These are phyloP conservation scores for Hermatobates lingyangjiaoensis DNA, from an alignment of 1,140 invertebrate species.

Conservation along the genomic window DNA sequence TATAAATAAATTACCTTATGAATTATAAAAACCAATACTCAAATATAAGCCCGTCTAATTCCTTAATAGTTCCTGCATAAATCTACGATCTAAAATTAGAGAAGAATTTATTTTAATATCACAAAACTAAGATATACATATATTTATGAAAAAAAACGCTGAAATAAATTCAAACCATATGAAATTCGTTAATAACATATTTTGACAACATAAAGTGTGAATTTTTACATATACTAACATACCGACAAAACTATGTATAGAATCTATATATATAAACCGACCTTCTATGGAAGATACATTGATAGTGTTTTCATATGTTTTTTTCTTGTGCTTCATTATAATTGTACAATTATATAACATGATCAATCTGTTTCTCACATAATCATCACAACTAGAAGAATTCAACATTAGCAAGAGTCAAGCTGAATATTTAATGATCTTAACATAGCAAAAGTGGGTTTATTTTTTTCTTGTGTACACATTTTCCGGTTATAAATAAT, in stretches of 20 bases:
- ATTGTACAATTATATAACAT: background rate
- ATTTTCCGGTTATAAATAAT: too few species aligned
- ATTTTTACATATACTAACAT: too few species aligned
- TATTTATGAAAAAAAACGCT: background rate
- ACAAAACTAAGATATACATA: background rate
- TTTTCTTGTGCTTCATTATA: too few species aligned
- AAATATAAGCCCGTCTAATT: background rate
- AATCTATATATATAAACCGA: too few species aligned
- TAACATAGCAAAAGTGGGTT: constrained; percentile 3
- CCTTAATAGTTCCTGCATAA: constrained; percentile 1
- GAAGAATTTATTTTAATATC: background rate
- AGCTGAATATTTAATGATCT: constrained; percentile 1
- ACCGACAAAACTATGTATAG: too few species aligned
- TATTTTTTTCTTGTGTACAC: background rate
- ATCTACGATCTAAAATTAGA: background rate
- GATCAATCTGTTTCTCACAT: constrained; percentile 3
- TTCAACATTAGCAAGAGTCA: constrained; percentile 1
- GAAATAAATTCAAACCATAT: background rate
- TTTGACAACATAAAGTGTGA: too few species aligned
- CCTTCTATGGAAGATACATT: too few species aligned
- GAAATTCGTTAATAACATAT: too few species aligned
- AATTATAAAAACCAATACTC: background rate
- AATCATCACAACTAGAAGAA: background rate
- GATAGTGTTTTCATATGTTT: too few species aligned
- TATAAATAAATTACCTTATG: constrained; percentile 13